These are phyloP conservation scores for Solea senegalensis DNA, from an alignment of 2,113 vertebrate species.

Conservation along the genomic window DNA sequence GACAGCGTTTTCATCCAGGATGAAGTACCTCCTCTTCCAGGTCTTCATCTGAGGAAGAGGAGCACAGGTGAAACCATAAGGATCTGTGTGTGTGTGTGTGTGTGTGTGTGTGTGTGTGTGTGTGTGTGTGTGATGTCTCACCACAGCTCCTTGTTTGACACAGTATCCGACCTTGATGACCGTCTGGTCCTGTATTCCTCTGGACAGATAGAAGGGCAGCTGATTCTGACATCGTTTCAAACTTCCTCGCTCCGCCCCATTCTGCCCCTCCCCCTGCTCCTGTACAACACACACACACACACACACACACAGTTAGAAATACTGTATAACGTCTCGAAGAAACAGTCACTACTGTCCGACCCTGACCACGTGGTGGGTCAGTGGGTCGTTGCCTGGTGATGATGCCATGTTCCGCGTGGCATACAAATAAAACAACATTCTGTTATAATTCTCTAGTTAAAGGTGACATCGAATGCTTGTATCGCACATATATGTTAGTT, in stretches of 20 bases:
- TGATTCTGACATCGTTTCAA: constrained; percentile 86
- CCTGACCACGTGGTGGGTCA: no score
- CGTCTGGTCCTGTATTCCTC: constrained; percentile 83
- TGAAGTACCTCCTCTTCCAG: constrained; percentile 97
- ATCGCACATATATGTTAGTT: no score
- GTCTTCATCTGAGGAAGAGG: constrained; percentile 90
- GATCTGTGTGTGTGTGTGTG: neutral
- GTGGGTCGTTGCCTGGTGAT: no score
- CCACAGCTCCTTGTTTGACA: constrained; percentile 97
- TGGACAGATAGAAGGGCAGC: constrained; percentile 87
- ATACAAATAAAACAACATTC: no score
- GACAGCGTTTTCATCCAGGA: constrained; percentile 92
- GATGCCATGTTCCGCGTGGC: no score
- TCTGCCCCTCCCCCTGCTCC: constrained; percentile 88
- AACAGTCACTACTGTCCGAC: no score
- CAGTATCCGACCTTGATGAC: constrained; percentile 93
- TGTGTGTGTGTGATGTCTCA: constrained; percentile 74
- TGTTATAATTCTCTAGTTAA: no score
- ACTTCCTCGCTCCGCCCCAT: constrained; percentile 82
- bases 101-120: neutral
- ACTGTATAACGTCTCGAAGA: no score
- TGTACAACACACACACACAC: constrained; percentile 56
- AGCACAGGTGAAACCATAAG: neutral
- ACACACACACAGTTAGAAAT: neutral
- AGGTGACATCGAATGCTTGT: no score